These are phyloP conservation scores for Calliphora vicina DNA, from an alignment of 1,140 invertebrate species.

Conservation along the genomic window DNA sequence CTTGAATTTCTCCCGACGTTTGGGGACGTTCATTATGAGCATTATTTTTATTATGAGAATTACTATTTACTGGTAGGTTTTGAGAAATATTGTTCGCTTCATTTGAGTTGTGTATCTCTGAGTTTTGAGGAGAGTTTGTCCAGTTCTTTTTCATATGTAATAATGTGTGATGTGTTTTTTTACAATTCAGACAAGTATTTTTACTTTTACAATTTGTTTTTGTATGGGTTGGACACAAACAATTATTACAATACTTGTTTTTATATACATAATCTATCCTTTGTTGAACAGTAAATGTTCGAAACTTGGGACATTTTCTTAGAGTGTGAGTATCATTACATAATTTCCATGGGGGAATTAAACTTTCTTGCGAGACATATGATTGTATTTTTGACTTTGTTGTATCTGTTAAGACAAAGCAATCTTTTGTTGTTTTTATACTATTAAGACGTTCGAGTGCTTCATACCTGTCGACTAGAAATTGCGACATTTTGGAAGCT, in stretches of 20 bases:
- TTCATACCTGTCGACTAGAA: constrained; percentile 2
- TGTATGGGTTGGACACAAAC: neutral
- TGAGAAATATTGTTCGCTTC: too few species aligned
- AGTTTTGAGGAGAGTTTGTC: neutral
- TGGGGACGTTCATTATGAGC: too few species aligned
- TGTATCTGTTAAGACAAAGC: neutral
- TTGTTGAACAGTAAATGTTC: neutral
- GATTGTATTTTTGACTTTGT: neutral
- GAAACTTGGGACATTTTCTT: neutral
- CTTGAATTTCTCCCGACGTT: too few species aligned
- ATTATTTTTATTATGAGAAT: too few species aligned
- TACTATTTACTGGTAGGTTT: too few species aligned
- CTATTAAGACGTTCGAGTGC: neutral
- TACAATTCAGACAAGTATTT: neutral
- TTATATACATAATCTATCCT: neutral
- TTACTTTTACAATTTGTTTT: neutral
- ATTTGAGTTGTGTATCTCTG: too few species aligned
- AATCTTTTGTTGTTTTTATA: neutral
- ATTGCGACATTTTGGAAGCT: neutral
- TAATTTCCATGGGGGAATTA: neutral
- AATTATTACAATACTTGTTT: neutral
- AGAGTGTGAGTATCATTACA: neutral
- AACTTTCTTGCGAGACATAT: neutral
- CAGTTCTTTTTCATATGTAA: neutral
- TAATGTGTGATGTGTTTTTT: constrained; percentile 4